A percentile compares a stretch with the other conserved stretches of the same genome.
These are phyloP conservation scores for Ciconia nigra DNA, from an alignment of 2,797 vertebrate genomes.

Conservation along the genomic window DNA sequence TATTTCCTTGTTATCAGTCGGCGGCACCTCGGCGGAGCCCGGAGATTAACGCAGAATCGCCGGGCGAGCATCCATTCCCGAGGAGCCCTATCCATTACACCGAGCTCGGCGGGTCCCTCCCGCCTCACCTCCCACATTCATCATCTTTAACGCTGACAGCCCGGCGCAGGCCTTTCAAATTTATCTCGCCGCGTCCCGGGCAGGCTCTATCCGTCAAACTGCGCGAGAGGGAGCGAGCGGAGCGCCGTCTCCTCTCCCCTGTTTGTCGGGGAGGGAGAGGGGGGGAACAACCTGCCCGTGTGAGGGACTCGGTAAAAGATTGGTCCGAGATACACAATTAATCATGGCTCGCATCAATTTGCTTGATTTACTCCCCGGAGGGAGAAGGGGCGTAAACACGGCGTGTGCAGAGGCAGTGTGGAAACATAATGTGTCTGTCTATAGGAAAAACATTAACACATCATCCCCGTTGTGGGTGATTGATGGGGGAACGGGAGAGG, in stretches of 20 bases:
- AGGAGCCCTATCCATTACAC: slow-evolving; percentile 78
- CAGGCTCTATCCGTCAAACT: slow-evolving; percentile 85
- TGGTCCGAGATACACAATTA: slow-evolving; percentile 75
- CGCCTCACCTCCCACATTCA: slow-evolving; percentile 92
- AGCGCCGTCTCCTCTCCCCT: slow-evolving; percentile 58
- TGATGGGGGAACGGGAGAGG: slow-evolving; percentile 68
- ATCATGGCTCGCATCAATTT: slow-evolving; percentile 78
- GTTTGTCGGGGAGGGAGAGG: slow-evolving; percentile 32
- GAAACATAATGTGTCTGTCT: slow-evolving; percentile 78
- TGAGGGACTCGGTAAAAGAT: slow-evolving; percentile 73
- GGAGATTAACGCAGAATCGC: slow-evolving; percentile 89
- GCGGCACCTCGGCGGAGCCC: slow-evolving; percentile 79
- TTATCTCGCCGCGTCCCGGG: slow-evolving; percentile 82
- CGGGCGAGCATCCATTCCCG: slow-evolving; percentile 72
- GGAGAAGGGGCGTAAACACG: slow-evolving; percentile 76
- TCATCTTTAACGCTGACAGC: slow-evolving; percentile 99
- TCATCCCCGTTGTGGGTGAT: slow-evolving; percentile 75
- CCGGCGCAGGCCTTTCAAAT: slow-evolving; percentile 81
- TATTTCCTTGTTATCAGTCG: slow-evolving; percentile 98
- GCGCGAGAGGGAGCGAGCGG: slow-evolving; percentile 21
- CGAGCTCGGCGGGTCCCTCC: slow-evolving; percentile 76
- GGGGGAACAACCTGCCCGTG: slow-evolving; percentile 59
- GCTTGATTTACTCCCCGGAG: slow-evolving; percentile 78
- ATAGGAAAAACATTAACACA: slow-evolving; percentile 82
- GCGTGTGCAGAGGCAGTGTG: slow-evolving; percentile 74